Base-by-base conservation (phyloP, 2,113 vertebrate genomes). In the Malurus melanocephalus region DNA sequence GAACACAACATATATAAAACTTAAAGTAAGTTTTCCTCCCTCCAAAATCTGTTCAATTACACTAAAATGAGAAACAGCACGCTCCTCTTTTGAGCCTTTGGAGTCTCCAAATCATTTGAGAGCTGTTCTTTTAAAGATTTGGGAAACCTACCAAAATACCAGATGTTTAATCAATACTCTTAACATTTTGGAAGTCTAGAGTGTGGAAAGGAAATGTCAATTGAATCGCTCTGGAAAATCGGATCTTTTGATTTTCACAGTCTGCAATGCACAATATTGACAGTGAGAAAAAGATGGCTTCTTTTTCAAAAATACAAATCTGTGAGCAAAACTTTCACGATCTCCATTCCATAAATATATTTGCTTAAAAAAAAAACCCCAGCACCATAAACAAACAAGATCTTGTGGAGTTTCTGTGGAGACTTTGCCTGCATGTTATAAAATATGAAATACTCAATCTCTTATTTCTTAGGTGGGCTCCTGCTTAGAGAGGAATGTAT, bases 101-200 rank as follows among this genome's bases (percentile, higher is more conserved):
- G 94, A 96, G 69, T 80, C 84, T 96, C 93, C 76, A 88, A 88
- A 79, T 87, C 89, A 93, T 96, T 95, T 96, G 86, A 93, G 94
- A 94, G 90, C 88, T 71, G 30, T 92, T 95, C 89, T 97, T 96
- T 95, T 91, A 96, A 96, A 97, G 95, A 94, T 83, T 95, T 17
- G 67, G 85, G 94, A 95, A 97, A 92, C 90, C 75, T 95, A 94
- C 92, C 93, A 94, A 96, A 97, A 95, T 92, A 94, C 93, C 95
- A 97, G 95, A 93, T 96, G 94, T 96, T 96, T 96, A 94, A 91
- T 96, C 95, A 96, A 95, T 95, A 96, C 83, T 92, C 83, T 95
- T 90, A 94, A 90, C 85, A 94, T 77, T 94, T 95, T 96, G 94
- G 85, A 93, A 95, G 82, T 91, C 69, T 94, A 94, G 93, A 95